Conservation (phyloP, 1,140 invertebrate species). For the Harpegnathos saltator region DNA sequence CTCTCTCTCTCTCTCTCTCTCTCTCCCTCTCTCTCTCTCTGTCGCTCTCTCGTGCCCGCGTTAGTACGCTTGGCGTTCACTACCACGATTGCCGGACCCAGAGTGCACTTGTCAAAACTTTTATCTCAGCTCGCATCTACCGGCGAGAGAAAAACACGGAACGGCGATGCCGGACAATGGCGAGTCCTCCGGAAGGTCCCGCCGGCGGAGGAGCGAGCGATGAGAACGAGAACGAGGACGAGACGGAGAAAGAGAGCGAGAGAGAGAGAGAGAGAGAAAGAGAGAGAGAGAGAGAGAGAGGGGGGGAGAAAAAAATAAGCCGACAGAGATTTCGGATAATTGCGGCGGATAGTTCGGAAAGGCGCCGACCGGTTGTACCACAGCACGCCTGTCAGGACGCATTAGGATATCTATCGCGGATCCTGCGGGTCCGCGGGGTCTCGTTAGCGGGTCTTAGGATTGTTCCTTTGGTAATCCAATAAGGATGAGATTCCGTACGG, state of each 20-base stretch:
- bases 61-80: neutral
- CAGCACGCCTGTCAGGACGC: constrained; percentile 78
- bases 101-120: constrained; percentile 78
- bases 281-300: constrained; percentile 47
- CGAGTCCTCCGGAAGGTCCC: constrained; percentile 64
- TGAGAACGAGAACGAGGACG: constrained; percentile 27
- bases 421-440: constrained; percentile 66
- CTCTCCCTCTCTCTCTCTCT: neutral
- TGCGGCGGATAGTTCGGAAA: constrained; percentile 80
- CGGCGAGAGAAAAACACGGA: constrained; percentile 73
- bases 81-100: constrained; percentile 25
- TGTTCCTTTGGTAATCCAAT: constrained; percentile 81
- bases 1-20: neutral
- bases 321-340: constrained; percentile 80
- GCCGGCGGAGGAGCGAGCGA: constrained; percentile 8
- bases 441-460: constrained; percentile 79
- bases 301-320: constrained; percentile 78
- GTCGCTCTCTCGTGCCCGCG: neutral
- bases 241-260: constrained; percentile 32
- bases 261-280: constrained; percentile 21
- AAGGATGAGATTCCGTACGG: constrained; percentile 75
- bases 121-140: constrained; percentile 71
- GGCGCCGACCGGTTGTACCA: constrained; percentile 76
- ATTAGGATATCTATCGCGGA: constrained; percentile 81
- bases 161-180: constrained; percentile 63